phyloP scores from a whole-genome alignment of 2,888 invertebrate species.

The Andrena hattorfiana region DNA sequence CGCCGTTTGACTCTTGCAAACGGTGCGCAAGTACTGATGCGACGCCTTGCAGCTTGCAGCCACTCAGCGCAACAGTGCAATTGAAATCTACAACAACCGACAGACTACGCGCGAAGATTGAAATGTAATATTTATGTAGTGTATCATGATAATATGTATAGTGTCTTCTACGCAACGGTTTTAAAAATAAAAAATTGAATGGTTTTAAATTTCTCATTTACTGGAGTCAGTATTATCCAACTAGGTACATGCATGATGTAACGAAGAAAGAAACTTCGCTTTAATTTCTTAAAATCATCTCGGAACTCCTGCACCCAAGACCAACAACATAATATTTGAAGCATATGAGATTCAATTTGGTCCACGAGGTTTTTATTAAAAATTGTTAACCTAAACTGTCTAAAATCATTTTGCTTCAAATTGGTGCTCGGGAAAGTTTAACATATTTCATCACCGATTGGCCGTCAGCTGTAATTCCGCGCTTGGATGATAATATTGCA shows the following conservation, averaged over 20 bases:
- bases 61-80: background rate
- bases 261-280: background rate
- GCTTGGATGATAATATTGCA: constrained; percentile 18
- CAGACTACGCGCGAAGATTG: background rate
- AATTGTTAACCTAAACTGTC: no score
- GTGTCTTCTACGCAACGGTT: no score
- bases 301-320: no score
- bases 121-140: background rate
- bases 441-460: constrained; percentile 17
- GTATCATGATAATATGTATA: no score
- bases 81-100: background rate
- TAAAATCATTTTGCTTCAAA: background rate
- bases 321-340: no score
- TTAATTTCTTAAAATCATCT: no score
- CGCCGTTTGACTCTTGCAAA: background rate
- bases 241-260: no score
- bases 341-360: no score
- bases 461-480: constrained; percentile 18
- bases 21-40: background rate
- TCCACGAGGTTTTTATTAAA: no score
- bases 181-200: background rate
- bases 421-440: background rate
- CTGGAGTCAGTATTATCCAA: no score
- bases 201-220: background rate
- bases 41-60: background rate